Base-by-base conservation (phyloP, 2,888 invertebrate species). In the Drosophila robusta region DNA sequence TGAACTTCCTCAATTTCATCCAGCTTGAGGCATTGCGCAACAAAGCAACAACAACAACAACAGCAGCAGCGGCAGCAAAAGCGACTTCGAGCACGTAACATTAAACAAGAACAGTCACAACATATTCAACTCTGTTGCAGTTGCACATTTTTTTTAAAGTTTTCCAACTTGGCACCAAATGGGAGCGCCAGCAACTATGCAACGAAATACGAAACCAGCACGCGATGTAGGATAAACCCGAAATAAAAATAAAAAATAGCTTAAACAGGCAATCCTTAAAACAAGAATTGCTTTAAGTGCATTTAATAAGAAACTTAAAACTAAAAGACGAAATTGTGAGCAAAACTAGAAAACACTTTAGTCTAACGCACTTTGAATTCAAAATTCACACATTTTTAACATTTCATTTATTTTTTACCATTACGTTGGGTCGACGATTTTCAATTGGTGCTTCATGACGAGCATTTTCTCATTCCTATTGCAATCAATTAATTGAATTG, bases 401-500 rank as follows among this genome's bases (percentile, higher is more conserved):
- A 44, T 12, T 1, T 16, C n/a, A 29, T 29, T 38, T 12, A 58
- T 36, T 36, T 41, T 24, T 49, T 4, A 14, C 14, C 47, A 34
- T 34, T 34, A 34, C 4, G 34, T 44, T 41, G 24, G 44, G 24
- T 36, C 34, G 41, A 39, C 42, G 52, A 4, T 22, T 54, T 42
- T 56, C 34, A 54, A 46, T 58, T 50, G 39, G 24, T 3, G 14
- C 32, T 57, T 38, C 9, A 12, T 34, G 32, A 16, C 6, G 22
- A 41, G 55, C 39, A 57, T 36, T 50, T 52, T 39, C 22, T 22
- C 60, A 57, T 55, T 57, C 39, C 50, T 32, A 16, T 41, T 68
- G 45, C 61, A 42, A 70, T 83, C 65, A 80, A 83, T 71, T 78
- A 83, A 80, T 75, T 65, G 50, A 80, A 80, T 80, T 80, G 83